These are phyloP conservation scores for Achroia grisella DNA, from an alignment of 1,140 invertebrate species.

Conservation along the genomic window DNA sequence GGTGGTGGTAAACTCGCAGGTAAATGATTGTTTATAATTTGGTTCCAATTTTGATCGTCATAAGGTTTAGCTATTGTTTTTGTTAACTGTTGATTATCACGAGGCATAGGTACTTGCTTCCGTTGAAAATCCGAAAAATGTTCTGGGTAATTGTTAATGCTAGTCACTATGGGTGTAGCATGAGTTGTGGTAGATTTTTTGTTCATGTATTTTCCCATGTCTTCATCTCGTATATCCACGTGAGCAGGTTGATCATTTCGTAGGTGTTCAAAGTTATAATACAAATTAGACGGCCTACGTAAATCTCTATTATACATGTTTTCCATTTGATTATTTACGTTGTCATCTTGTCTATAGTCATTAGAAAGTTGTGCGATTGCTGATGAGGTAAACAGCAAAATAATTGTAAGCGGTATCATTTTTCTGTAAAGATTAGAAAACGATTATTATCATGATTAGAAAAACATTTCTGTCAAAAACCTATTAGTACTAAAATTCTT, in stretches of 20 bases:
- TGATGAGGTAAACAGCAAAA: slow-evolving; percentile 5
- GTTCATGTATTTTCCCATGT: slow-evolving; percentile 26
- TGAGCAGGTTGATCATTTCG: slow-evolving; percentile 20
- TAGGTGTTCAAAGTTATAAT: slow-evolving; percentile 27
- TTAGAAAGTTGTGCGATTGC: slow-evolving; percentile 7
- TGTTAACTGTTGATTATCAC: too few species aligned
- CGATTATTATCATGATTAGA: too few species aligned
- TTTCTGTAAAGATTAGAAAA: too few species aligned
- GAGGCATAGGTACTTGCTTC: not conserved
- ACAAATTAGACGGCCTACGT: slow-evolving; percentile 18
- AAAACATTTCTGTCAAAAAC: too few species aligned
- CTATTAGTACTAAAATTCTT: too few species aligned
- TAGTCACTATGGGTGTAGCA: not conserved
- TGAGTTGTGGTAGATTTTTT: slow-evolving; percentile 4
- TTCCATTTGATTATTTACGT: slow-evolving; percentile 8
- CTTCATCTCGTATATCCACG: slow-evolving; percentile 26
- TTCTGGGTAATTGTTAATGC: not conserved
- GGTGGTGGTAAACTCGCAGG: slow-evolving; percentile 4
- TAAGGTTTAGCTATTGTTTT: not conserved
- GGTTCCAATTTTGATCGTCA: not conserved
- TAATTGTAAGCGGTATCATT: slow-evolving; percentile 9
- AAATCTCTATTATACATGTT: slow-evolving; percentile 18
- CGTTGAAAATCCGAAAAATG: not conserved
- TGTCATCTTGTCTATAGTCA: not conserved
- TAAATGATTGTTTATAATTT: slow-evolving; percentile 5